Percentiles rank a stretch among this genome's conserved stretches.
phyloP scores from a whole-genome alignment of 2,797 vertebrate species.

The Spatula versicolor region DNA sequence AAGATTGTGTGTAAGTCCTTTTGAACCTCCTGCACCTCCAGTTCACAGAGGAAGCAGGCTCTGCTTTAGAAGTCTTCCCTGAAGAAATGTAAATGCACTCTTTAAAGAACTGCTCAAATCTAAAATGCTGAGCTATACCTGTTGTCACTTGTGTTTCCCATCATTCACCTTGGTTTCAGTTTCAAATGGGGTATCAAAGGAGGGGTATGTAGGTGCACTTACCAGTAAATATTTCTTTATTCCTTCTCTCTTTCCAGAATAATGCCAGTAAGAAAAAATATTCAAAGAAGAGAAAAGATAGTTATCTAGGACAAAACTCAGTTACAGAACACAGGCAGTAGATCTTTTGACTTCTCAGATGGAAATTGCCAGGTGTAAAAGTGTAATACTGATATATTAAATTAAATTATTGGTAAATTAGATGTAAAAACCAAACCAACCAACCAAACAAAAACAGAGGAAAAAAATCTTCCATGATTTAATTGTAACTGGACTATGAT shows the following conservation, averaged over 20 bases:
- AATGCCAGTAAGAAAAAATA: background rate
- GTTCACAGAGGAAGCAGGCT: background rate
- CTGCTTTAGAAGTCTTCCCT: background rate
- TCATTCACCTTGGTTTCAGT: background rate
- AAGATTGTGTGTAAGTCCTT: constrained; percentile 83
- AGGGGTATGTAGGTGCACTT: background rate
- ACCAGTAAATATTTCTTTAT: background rate
- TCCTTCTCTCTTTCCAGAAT: background rate
- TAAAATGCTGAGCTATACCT: constrained; percentile 2
- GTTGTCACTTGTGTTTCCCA: background rate
- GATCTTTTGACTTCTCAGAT: background rate
- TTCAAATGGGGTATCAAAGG: background rate
- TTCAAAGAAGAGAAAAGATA: background rate
- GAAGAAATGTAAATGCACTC: background rate
- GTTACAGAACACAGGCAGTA: background rate
- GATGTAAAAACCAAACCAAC: background rate
- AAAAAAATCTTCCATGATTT: background rate
- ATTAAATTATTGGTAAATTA: background rate
- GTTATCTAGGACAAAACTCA: background rate
- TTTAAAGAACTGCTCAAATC: background rate
- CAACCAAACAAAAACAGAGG: background rate
- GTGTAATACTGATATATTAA: background rate
- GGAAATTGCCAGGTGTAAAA: background rate
- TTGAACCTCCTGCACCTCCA: constrained; percentile 70
- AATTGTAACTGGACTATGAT: background rate